These are phyloP conservation scores for Eristalis pertinax DNA, from an alignment of 2,888 invertebrate genomes.

Conservation along the genomic window DNA sequence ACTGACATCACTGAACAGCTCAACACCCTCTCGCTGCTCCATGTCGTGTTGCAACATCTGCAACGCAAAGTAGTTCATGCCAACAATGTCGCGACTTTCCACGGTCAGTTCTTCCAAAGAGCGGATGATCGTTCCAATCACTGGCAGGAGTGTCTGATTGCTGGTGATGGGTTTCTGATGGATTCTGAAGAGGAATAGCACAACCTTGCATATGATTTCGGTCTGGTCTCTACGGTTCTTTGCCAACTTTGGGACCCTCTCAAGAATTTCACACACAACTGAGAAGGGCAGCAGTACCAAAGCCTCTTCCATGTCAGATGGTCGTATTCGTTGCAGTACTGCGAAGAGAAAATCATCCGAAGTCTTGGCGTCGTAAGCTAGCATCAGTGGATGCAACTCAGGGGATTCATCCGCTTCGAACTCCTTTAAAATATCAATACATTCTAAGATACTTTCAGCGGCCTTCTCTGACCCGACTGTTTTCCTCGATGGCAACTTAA, in stretches of 20 bases:
- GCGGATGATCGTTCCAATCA: conserved; percentile 76
- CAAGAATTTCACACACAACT: conserved; percentile 89
- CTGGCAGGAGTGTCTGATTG: conserved; percentile 85
- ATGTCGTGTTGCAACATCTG: conserved; percentile 88
- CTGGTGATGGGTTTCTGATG: conserved; percentile 91
- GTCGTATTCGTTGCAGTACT: conserved; percentile 89
- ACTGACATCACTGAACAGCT: conserved; percentile 90
- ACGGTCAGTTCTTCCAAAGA: conserved; percentile 76
- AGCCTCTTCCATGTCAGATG: conserved; percentile 96
- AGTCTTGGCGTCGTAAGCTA: conserved; percentile 88
- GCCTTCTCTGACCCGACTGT: conserved; percentile 81
- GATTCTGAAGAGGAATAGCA: conserved; percentile 88
- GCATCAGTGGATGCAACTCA: conserved; percentile 89
- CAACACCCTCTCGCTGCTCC: conserved; percentile 88
- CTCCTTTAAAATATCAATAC: conserved; percentile 89
- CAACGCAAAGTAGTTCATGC: conserved; percentile 92
- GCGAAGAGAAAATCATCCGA: conserved; percentile 91
- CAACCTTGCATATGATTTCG: conserved; percentile 89
- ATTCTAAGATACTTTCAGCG: conserved; percentile 96
- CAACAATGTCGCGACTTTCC: conserved; percentile 88
- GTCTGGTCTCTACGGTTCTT: conserved; percentile 85
- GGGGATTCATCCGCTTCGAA: conserved; percentile 82
- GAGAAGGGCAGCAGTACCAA: conserved; percentile 92
- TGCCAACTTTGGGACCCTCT: conserved; percentile 87
- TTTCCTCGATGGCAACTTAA: conserved; percentile 92